Base-by-base conservation (phyloP, 2,888 invertebrate genomes). In the Dorcus hopei region DNA sequence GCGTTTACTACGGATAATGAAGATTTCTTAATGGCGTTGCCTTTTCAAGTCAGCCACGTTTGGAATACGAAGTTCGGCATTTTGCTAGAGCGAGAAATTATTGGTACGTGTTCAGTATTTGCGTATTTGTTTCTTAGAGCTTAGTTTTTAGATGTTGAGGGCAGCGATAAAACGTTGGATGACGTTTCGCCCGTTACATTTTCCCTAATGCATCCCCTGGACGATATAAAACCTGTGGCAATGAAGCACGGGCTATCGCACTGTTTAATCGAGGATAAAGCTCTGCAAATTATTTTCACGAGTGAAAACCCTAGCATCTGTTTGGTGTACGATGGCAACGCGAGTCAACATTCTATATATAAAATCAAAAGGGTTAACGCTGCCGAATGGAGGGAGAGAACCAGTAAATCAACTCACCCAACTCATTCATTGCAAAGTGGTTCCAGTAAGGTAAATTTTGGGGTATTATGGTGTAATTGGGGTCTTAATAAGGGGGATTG, bases 11-110 rank as follows among this genome's bases (percentile, higher is more conserved):
- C 83, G 45, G 87, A 88, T 66, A 95, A 94, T 0, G 87, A 94
- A 75, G 92, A 95, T 73, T 95, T 89, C 70, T 82, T 90, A 8
- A 85, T 91, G 0, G 88, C 90, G 65, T 80, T 95, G 45, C 95
- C 94, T 2, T 87, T 87, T 70, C 84, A 91, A 82, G 89, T 95
- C 1, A 87, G 88, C 50, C 87, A 87, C 69, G 84, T 92, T 0
- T 96, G 95, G 94, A 83, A 87, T 0, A 93, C 91, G 67, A 89
- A 88, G 71, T 93, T 87, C 79, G 96, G 96, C 3, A 83, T 96
- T 38, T 77, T 97, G 48, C 80, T 97, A 64, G 95, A 95, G 77
- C 89, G 89, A 65, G 83, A 86, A 57, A 81, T 83, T 48, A 68
- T 69, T 54, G 66, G 74, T 75, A 61, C 6, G 7, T 6, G 6